Evolutionary conservation across 2,888 invertebrate genomes (phyloP).

Genomic region (Xanthia icteritia): DNA sequence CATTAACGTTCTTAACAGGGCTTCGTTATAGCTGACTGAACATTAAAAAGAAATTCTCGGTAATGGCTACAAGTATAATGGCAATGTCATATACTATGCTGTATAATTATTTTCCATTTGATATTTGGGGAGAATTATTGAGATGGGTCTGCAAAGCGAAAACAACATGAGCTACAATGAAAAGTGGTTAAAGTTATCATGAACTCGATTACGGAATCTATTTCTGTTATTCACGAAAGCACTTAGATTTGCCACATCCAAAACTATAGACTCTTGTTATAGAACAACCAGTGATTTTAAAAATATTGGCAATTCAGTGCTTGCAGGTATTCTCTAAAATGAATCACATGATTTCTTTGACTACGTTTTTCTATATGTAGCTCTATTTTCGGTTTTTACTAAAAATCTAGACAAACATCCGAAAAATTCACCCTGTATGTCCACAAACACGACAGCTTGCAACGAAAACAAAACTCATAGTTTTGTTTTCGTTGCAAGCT

Average conservation of each 20-base stretch:
- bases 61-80: slow-evolving; percentile 13
- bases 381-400: neutral
- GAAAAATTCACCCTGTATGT: neutral
- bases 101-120: neutral
- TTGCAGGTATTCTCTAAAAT: neutral
- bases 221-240: neutral
- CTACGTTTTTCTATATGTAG: neutral
- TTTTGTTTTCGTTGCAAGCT: slow-evolving; percentile 29
- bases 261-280: neutral
- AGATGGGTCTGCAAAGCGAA: neutral
- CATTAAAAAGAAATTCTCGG: slow-evolving; percentile 28
- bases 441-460: too few species aligned
- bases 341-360: neutral
- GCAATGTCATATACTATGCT: slow-evolving; percentile 3
- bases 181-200: neutral
- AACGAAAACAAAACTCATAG: too few species aligned
- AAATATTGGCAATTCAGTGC: neutral
- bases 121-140: slow-evolving; percentile 4
- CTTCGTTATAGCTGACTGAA: slow-evolving; percentile 31
- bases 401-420: neutral
- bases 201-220: neutral
- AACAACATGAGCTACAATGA: neutral
- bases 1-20: slow-evolving; percentile 30
- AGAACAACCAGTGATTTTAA: neutral
- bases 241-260: neutral